phyloP scores from a whole-genome alignment of 2,888 invertebrate genomes.

The Philhelius pedissequus region DNA sequence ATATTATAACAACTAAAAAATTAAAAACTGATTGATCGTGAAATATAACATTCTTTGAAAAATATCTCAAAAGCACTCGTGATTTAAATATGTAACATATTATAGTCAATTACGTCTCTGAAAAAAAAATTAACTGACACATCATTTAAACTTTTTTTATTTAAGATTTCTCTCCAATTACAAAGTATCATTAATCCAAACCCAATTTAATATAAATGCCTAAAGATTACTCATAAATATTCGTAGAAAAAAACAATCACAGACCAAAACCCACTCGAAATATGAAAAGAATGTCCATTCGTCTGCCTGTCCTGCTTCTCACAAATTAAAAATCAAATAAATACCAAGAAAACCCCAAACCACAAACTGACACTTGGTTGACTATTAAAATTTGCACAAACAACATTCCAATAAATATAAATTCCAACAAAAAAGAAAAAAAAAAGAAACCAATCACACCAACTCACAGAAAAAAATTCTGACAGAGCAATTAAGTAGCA shows the following conservation, averaged over 20 bases:
- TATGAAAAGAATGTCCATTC: not conserved
- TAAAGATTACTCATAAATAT: not conserved
- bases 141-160: not conserved
- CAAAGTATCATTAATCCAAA: not conserved
- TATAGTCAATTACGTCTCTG: no score
- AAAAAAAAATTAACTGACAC: not conserved
- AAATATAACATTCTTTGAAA: no score
- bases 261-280: slow-evolving; percentile 43
- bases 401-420: slow-evolving; percentile 20
- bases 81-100: no score
- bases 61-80: no score
- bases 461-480: slow-evolving; percentile 16
- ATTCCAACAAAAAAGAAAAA: not conserved
- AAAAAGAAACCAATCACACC: slow-evolving; percentile 38
- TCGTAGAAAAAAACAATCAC: slow-evolving; percentile 37
- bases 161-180: not conserved
- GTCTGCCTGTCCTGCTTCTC: not conserved
- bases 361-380: slow-evolving; percentile 38
- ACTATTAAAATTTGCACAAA: slow-evolving; percentile 17
- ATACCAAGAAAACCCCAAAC: not conserved
- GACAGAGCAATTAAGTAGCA: slow-evolving; percentile 67
- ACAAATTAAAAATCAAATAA: not conserved
- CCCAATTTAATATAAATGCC: not conserved
- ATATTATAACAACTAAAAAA: no score
- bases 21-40: no score